Conservation (phyloP, 2,888 invertebrate genomes). For the Onthophagus sagittarius region DNA sequence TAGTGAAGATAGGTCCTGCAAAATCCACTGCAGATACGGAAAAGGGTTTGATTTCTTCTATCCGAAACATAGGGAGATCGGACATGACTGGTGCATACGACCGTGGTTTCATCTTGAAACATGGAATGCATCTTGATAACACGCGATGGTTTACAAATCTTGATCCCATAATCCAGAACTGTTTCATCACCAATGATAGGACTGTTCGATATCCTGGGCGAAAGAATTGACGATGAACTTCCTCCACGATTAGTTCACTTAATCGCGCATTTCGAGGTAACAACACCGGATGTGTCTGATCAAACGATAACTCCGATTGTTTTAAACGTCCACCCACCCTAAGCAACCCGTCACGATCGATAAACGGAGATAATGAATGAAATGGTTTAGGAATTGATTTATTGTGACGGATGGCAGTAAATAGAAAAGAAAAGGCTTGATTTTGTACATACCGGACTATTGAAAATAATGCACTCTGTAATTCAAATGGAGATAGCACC, state of each 20-base stretch:
- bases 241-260: neutral
- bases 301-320: neutral
- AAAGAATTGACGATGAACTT: neutral
- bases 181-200: neutral
- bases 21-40: neutral
- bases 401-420: neutral
- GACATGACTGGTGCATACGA: slow-evolving; percentile 1
- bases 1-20: neutral
- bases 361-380: too few species aligned
- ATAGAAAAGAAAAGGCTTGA: too few species aligned
- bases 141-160: neutral
- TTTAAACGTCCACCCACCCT: neutral
- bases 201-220: slow-evolving; percentile 1
- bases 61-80: neutral
- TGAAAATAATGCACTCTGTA: too few species aligned
- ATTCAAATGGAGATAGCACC: too few species aligned
- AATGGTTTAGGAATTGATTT: neutral
- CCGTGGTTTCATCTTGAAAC: too few species aligned
- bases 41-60: neutral
- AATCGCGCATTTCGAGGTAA: neutral
- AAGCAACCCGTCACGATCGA: neutral
- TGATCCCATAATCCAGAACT: neutral
- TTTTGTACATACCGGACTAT: too few species aligned
- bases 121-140: too few species aligned
- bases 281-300: neutral